Evolutionary conservation across 2,888 invertebrate species (phyloP).

Genomic region (Pachymerium ferrugineum): DNA sequence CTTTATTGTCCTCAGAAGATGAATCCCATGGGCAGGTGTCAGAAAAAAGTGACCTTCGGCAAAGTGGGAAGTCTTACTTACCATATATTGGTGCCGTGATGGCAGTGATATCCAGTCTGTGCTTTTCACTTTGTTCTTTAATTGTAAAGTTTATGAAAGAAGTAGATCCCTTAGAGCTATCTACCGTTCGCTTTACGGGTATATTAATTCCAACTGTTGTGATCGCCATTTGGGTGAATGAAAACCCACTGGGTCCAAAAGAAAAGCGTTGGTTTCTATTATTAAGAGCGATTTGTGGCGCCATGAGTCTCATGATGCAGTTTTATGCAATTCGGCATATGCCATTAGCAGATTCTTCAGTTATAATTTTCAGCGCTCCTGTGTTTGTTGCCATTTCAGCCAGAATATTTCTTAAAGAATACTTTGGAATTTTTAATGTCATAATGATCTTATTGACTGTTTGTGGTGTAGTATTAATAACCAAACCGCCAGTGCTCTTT

Average conservation of each 20-base stretch:
- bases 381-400: conserved; percentile 75
- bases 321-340: conserved; percentile 87
- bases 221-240: conserved; percentile 71
- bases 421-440: conserved; percentile 38
- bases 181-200: conserved; percentile 79
- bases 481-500: conserved; percentile 77
- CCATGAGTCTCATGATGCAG: conserved; percentile 79
- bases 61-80: conserved; percentile 51
- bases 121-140: conserved; percentile 84
- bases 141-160: conserved; percentile 77
- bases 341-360: conserved; percentile 85
- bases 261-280: conserved; percentile 71
- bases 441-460: conserved; percentile 75
- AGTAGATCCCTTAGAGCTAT: conserved; percentile 81
- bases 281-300: conserved; percentile 76
- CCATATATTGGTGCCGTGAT: conserved; percentile 76
- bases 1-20: no score
- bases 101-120: conserved; percentile 78
- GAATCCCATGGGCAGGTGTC: no score
- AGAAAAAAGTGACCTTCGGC: no score
- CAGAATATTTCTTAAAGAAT: conserved; percentile 60
- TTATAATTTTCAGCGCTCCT: conserved; percentile 84
- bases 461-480: conserved; percentile 78
- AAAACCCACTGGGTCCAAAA: conserved; percentile 66
- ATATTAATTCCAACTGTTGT: conserved; percentile 80